Percentiles rank a stretch among this genome's conserved stretches.
Conservation (phyloP, 37 sponge, comb jelly and placozoan genomes). For the Diacarnus erythraeanus region DNA sequence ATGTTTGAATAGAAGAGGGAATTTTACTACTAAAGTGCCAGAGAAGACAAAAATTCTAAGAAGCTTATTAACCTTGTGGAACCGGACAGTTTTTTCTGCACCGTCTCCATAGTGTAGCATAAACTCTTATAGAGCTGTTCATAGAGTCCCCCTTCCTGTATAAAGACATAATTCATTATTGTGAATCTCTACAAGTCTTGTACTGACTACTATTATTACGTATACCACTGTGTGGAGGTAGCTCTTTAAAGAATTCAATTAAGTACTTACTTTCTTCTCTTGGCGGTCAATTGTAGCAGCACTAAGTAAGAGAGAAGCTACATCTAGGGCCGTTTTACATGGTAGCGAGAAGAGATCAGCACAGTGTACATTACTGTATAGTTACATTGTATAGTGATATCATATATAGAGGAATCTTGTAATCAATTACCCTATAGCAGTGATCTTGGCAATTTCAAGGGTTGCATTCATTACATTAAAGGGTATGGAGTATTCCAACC, state of each 20-base stretch:
- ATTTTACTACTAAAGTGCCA: too few species aligned
- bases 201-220: too few species aligned
- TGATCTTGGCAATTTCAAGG: constrained; percentile 61
- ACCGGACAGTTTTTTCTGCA: constrained; percentile 9
- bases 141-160: constrained; percentile 53
- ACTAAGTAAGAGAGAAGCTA: constrained; percentile 55
- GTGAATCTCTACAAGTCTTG: background rate
- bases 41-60: too few species aligned
- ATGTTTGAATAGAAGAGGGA: too few species aligned
- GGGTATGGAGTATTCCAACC: constrained; percentile 56
- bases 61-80: too few species aligned
- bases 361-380: constrained; percentile 38
- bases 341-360: constrained; percentile 41
- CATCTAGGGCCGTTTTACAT: constrained; percentile 27
- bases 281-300: constrained; percentile 37
- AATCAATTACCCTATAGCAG: constrained; percentile 30
- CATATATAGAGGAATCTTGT: background rate
- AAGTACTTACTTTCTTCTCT: constrained; percentile 38
- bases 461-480: constrained; percentile 46
- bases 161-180: background rate
- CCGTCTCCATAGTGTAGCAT: background rate
- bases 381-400: too few species aligned
- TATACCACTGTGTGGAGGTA: too few species aligned
- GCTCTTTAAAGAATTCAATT: too few species aligned
- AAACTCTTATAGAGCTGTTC: constrained; percentile 34